Evolutionary conservation across 2,113 vertebrate species (phyloP), one percentile per base, ranked within the genome.

Genomic region (Callithrix jacchus): DNA sequence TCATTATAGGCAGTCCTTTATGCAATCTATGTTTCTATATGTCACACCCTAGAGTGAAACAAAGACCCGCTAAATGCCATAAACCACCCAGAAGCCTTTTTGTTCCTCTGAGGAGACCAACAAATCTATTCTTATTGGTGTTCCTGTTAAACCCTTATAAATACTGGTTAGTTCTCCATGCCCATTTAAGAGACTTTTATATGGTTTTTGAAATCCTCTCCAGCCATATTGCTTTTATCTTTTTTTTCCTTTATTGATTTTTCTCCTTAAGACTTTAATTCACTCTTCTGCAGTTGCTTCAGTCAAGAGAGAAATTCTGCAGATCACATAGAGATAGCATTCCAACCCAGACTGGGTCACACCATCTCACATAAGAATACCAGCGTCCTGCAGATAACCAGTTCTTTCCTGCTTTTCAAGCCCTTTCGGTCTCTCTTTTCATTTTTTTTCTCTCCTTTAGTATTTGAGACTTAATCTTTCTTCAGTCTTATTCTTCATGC

Each of bases 401-500:
- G 97, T 98, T 96, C 95, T 98, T 98, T 98, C 98, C 98, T 97
- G 96, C 96, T 95, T 98, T 98, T 98, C 89, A 98, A 98, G 89
- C 90, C 93, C 93, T 98, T 98, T 98, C 42, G 42, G 97, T 97
- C 95, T 96, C 54, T 97, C 92, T 98, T 98, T 98, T 98, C 93
- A 87, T 96, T 96, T 97, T 96, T 93, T 82, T 76, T 87, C 37
- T 91, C 80, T 98, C 96, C 92, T 95, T 98, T 98, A 98, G 97
- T 98, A 98, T 98, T 98, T 98, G 98, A 97, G 96, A 98, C 98
- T 98, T 98, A 98, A 98, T 98, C 98, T 98, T 98, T 97, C 98
- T 98, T 98, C 98, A 98, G 97, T 97, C 87, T 98, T 98, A 98
- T 95, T 97, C 97, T 98, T 98, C 98, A 97, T 0, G 93, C 98